A percentile compares a stretch with the other conserved stretches of the same genome.
Evolutionary conservation across 2,113 vertebrate genomes (phyloP).

Genomic region (Phalacrocorax aristotelis): DNA sequence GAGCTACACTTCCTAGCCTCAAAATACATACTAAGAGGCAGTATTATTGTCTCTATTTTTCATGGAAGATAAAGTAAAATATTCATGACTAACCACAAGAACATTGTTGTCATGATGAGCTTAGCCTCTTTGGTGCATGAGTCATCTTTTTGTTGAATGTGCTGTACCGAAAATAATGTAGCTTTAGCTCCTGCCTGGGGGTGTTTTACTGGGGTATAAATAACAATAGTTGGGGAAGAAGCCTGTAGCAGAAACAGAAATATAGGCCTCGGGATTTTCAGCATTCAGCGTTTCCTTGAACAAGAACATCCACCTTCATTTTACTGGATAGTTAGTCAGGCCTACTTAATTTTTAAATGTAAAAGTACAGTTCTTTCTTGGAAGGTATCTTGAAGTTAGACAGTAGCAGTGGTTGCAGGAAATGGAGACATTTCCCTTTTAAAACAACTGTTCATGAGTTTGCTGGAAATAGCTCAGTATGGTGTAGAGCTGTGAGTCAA

Average conservation of each 20-base stretch:
- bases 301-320: neutral
- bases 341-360: neutral
- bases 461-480: neutral
- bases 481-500: neutral
- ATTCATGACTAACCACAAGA: neutral
- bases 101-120: neutral
- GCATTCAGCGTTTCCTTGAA: neutral
- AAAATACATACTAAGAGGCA: neutral
- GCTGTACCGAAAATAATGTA: neutral
- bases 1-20: rapidly evolving
- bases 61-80: neutral
- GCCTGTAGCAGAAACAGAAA: neutral
- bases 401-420: neutral
- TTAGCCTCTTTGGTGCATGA: neutral
- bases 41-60: neutral
- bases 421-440: neutral
- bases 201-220: neutral
- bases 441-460: neutral
- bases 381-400: neutral
- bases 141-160: neutral
- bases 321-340: neutral
- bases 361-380: neutral
- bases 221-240: neutral
- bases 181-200: neutral
- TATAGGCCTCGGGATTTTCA: neutral